Conservation (phyloP, 2,113 vertebrate species). For the Hippocampus zosterae region DNA sequence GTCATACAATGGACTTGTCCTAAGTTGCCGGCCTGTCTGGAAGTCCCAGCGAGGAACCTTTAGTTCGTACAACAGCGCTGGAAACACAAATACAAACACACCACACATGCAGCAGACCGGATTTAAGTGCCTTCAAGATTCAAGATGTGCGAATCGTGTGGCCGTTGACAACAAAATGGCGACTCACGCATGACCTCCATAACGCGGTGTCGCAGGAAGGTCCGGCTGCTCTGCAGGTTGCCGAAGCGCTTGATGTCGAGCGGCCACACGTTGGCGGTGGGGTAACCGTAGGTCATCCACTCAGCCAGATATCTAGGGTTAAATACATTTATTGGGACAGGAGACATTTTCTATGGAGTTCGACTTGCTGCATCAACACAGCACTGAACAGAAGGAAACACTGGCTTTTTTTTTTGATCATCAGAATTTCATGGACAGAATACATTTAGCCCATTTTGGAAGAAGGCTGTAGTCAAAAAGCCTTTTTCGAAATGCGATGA, state of each 20-base stretch:
- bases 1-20: constrained; percentile 92
- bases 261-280: constrained; percentile 87
- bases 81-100: constrained; percentile 8
- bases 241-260: constrained; percentile 95
- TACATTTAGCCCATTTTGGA: too few relatives aligned
- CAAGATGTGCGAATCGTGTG: not conserved
- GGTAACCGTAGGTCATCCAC: constrained; percentile 94
- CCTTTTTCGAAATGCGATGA: too few relatives aligned
- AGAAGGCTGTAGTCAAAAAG: too few relatives aligned
- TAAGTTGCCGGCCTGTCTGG: constrained; percentile 92
- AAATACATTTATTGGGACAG: constrained; percentile 2
- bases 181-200: constrained; percentile 99
- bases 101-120: not conserved
- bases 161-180: not conserved
- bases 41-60: constrained; percentile 99
- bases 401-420: not conserved
- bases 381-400: not conserved
- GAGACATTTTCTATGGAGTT: not conserved
- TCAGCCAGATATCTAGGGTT: constrained; percentile 85
- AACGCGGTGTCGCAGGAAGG: constrained; percentile 93
- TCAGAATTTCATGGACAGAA: too few relatives aligned
- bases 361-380: too few relatives aligned
- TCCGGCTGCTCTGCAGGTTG: constrained; percentile 92
- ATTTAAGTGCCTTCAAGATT: not conserved
- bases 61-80: constrained; percentile 89